These are phyloP conservation scores for Lepidothrix coronata DNA, from an alignment of 2,113 vertebrate genomes.

Conservation along the genomic window DNA sequence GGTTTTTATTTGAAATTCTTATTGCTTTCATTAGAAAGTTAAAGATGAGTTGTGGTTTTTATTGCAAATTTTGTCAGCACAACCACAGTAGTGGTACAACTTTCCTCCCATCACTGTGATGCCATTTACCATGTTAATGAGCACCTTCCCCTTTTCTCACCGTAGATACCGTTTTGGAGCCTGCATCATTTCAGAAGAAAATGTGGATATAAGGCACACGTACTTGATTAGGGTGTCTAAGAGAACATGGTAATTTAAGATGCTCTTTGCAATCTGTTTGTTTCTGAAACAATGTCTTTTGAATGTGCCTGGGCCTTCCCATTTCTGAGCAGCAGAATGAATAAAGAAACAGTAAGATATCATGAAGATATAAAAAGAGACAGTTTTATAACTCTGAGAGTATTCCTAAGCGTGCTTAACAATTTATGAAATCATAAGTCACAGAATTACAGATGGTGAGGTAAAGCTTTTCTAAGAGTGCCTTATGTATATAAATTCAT, in stretches of 20 bases:
- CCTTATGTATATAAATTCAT: not conserved
- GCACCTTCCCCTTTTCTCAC: not conserved
- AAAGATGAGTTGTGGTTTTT: not conserved
- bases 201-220: not conserved
- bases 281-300: not conserved
- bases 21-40: not conserved
- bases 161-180: not conserved
- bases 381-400: slow-evolving; percentile 14
- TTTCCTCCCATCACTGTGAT: not conserved
- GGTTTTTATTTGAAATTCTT: not conserved
- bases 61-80: not conserved
- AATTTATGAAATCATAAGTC: slow-evolving; percentile 47
- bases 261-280: not conserved
- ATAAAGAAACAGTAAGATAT: not conserved
- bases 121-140: not conserved
- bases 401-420: not conserved
- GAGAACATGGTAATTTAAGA: not conserved
- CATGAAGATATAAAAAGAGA: slow-evolving; percentile 5
- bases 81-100: not conserved
- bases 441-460: slow-evolving; percentile 11
- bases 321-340: not conserved
- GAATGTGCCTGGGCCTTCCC: not conserved
- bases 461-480: slow-evolving; percentile 17
- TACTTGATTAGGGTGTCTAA: not conserved
- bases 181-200: not conserved